A percentile compares a stretch with the other conserved stretches of the same genome.
These are phyloP conservation scores for Pentamera pediparva DNA, from an alignment of 53 echinoderm and acorn worm species.

Conservation along the genomic window DNA sequence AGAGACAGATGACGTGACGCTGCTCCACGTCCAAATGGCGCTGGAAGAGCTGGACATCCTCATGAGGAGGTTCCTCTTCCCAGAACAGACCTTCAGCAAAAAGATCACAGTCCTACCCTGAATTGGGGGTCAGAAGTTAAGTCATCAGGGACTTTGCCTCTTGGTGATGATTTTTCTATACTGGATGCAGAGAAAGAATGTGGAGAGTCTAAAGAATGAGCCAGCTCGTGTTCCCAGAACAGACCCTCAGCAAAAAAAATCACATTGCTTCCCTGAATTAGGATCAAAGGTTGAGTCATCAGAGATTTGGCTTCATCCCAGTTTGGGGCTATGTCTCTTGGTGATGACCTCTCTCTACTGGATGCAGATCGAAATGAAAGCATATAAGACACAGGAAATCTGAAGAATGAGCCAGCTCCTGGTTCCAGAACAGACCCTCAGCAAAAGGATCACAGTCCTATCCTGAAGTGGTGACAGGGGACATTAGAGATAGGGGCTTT, in stretches of 20 bases:
- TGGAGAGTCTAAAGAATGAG: too few relatives aligned
- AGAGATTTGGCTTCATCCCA: too few relatives aligned
- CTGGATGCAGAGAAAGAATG: too few relatives aligned
- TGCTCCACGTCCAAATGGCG: slow-evolving; percentile 73
- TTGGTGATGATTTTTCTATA: neutral
- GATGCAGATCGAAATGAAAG: too few relatives aligned
- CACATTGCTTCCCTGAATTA: too few relatives aligned
- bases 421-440: slow-evolving; percentile 72
- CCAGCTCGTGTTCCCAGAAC: slow-evolving; percentile 81
- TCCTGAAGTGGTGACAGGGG: neutral
- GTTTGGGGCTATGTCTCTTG: too few relatives aligned
- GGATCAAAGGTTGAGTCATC: too few relatives aligned
- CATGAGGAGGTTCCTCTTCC: slow-evolving; percentile 86
- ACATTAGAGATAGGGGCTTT: neutral
- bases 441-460: slow-evolving; percentile 81
- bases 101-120: slow-evolving; percentile 68
- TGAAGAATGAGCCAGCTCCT: slow-evolving; percentile 83
- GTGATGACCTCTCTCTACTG: too few relatives aligned
- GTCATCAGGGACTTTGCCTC: neutral
- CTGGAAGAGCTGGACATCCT: slow-evolving; percentile 75
- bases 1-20: slow-evolving; percentile 77
- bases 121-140: neutral
- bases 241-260: slow-evolving; percentile 85
- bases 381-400: too few relatives aligned
- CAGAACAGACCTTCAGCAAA: slow-evolving; percentile 70